These are phyloP conservation scores for Dolichotis patagonum DNA, from an alignment of 2,113 vertebrate species.

Conservation along the genomic window DNA sequence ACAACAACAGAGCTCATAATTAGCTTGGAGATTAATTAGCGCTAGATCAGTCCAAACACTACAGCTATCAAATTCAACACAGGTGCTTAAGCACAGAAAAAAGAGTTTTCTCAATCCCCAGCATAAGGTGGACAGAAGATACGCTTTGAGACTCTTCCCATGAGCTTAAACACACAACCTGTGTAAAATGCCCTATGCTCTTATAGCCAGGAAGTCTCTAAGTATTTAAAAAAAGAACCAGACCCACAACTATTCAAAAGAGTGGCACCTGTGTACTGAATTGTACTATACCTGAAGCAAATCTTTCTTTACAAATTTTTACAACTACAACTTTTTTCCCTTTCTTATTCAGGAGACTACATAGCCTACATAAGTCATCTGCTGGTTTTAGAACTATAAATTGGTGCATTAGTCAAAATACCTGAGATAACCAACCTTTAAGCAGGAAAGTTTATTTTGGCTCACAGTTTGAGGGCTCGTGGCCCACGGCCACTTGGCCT, in stretches of 20 bases:
- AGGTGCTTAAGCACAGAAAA: constrained; percentile 74
- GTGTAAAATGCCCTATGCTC: not conserved
- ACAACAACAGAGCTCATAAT: constrained; percentile 84
- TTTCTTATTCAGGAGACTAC: not conserved
- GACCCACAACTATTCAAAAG: not conserved
- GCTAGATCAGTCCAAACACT: constrained; percentile 76
- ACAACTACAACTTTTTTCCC: not conserved
- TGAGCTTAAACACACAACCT: constrained; percentile 48
- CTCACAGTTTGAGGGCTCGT: not conserved
- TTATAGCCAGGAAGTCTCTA: not conserved
- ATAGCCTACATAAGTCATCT: not conserved
- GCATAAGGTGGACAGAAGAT: constrained; percentile 70
- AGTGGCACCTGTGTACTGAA: not conserved
- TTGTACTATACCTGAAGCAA: not conserved
- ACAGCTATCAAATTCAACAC: constrained; percentile 79
- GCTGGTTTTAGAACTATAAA: constrained; percentile 18
- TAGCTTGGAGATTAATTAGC: constrained; percentile 83
- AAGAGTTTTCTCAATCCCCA: constrained; percentile 68
- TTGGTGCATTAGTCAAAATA: not conserved
- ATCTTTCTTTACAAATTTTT: not conserved
- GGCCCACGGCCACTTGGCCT: no score
- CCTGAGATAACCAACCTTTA: not conserved
- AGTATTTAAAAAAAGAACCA: not conserved
- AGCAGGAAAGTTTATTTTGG: not conserved
- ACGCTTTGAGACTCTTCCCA: constrained; percentile 36